Evolutionary conservation across 2,888 invertebrate genomes (phyloP), one percentile per base, ranked within the genome.

Genomic region (Erebia epiphron): DNA sequence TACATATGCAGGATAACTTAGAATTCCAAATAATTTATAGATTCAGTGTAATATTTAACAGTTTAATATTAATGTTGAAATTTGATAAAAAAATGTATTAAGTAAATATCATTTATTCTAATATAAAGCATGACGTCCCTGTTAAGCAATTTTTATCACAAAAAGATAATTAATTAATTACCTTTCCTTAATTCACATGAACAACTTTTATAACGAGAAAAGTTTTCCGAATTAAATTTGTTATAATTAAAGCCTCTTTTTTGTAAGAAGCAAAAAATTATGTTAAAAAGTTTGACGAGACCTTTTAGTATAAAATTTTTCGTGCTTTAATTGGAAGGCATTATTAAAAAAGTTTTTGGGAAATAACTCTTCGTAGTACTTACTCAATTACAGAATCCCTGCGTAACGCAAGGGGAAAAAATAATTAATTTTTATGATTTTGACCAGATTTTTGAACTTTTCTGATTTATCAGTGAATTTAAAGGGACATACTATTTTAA

Each of bases 311-410:
- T 43, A 18, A 66, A 57, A 66, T 66, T 41, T 66, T 49, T 49
- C 49, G 8, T 14, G 14, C 54, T 64, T 64, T 67, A 67, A 71
- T 71, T 67, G 63, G 46, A 67, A n/a, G 60, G 52, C 8, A 11
- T 71, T 58, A 63, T 67, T 50, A 49, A 58, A 67, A 67, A 71
- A 67, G 52, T 70, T 71, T 71, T 35, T 63, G 16, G 7, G 18
- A 61, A 18, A 26, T 41, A 52, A 54, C 62, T 67, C 18, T 46
- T 26, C 41, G 41, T 56, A 50, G 35, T 7, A 43, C 56, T 62
- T 7, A 43, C 56, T 62, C 61, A 67, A 70, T 67, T 67, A 67
- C 50, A 16, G 35, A 61, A 67, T 67, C 11, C n/a, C n/a, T n/a
- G n/a, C n/a, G 4, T 50, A 49, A 49, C 14, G 14, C n/a, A 60